phyloP scores from a whole-genome alignment of 2,797 vertebrate genomes.

The Threskiornis aethiopicus region DNA sequence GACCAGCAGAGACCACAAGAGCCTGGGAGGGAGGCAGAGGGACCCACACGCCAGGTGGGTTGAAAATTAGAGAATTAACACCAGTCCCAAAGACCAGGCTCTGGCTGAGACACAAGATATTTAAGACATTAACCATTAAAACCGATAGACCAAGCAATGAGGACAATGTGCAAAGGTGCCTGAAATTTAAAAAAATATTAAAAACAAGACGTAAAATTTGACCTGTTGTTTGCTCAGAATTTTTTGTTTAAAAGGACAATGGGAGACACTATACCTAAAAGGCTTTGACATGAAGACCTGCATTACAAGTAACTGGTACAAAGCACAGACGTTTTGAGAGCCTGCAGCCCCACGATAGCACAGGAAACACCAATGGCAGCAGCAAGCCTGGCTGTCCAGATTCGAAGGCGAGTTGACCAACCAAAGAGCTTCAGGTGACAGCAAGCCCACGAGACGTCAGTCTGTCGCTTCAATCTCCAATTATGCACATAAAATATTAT shows the following conservation, averaged over 20 bases:
- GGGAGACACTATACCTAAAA: not conserved
- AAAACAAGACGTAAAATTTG: not conserved
- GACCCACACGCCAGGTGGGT: fast-evolving
- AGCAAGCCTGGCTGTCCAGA: not conserved
- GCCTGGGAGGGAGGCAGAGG: not conserved
- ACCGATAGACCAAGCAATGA: not conserved
- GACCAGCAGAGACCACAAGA: not conserved
- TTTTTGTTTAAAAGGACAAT: not conserved
- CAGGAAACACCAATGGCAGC: not conserved
- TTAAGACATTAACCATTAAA: not conserved
- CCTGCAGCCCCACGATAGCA: not conserved
- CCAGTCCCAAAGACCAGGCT: not conserved
- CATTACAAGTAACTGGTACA: not conserved
- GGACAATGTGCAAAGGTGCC: not conserved
- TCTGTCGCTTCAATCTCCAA: not conserved
- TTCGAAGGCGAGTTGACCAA: fast-evolving
- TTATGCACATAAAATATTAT: not conserved
- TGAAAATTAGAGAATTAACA: not conserved
- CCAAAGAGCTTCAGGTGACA: not conserved
- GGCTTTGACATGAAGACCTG: not conserved
- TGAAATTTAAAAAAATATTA: not conserved
- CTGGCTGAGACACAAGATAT: not conserved
- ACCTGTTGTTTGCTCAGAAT: not conserved
- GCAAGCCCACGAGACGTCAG: not conserved
- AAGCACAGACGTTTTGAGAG: not conserved